Evolutionary conservation across 2,797 vertebrate species (phyloP), one percentile per base, ranked within the genome.

Genomic region (Sebastiscus tertius): DNA sequence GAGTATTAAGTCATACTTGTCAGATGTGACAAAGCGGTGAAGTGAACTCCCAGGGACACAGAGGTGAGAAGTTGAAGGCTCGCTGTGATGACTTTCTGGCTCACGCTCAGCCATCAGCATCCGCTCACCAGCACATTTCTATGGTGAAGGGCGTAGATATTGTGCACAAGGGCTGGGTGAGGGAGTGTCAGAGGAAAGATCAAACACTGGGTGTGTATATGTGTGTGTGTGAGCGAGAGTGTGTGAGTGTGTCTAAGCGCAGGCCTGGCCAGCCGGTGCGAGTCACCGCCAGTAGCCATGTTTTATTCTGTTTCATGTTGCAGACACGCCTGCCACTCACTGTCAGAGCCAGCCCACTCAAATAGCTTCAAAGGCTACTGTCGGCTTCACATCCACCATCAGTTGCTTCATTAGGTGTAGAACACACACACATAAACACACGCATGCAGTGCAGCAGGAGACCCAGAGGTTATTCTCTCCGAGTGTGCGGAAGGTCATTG

Each of bases 241-340:
- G 65, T 67, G 60, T 78, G 84, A 58, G 81, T 62, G 77, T 71
- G 65, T 64, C 29, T 68, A 27, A 70, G 82, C 29, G 8, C 60
- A 27, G 81, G 80, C 83, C 84, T 74, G 88, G 87, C 90, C 90
- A 91, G 92, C 89, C 92, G 88, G 87, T 87, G 82, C 82, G 79
- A 93, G 88, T 89, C 86, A 87, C 92, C 91, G 82, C 91, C 90
- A 94, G 90, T 81, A 88, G 88, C 83, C 91, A 93, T 93, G 93
- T 93, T 95, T 96, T 95, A 96, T 95, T 96, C 95, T 89, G 90
- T 96, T 96, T 96, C 93, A 96, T 96, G 95, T 94, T 90, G 87
- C 85, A 88, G 88, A 93, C 90, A 90, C 69, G 89, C 82, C 91
- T 93, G 93, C 92, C 95, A 95, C 89, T 95, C 93, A 95, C 93